Base-by-base conservation (phyloP, 2,797 vertebrate genomes). In the Aldrovandia affinis region DNA sequence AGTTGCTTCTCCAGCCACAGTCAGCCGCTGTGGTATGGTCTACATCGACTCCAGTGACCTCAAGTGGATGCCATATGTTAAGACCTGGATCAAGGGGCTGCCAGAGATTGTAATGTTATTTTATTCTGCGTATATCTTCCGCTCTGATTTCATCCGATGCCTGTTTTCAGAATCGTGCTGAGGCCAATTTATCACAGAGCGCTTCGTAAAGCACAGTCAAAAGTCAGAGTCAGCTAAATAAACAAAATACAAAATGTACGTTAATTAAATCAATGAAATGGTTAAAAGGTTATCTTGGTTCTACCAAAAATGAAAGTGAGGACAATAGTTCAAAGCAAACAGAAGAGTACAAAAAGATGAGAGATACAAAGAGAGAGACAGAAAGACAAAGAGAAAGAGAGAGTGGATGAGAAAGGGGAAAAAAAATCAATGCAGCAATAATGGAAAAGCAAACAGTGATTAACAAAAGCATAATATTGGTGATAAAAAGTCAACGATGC, bases 21-120 rank as follows among this genome's bases (percentile, higher is more conserved):
- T 97, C 88, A 98, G 97, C 86, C 95, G 97, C 7, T 98, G 97
- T 90, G 97, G 97, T 85, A 97, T 97, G 97, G 96, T 97, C 4
- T 97, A 95, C 86, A 94, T 98, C 82, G 97, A 98, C 90, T 91
- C 97, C 0, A 94, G 96, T 39, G 96, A 97, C 83, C 93, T 98
- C 50, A 97, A 96, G 86, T 98, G 97, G 97, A 95, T 96, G 93
- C 97, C 97, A 7, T 97, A 95, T 33, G 96, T 98, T 25, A 92
- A 96, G 89, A 97, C 96, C 1, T 97, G 97, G 97, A 93, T 97
- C 87, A 90, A 86, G 12, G 84, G 89, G 47, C 89, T 97, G 54
- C 90, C 91, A 81, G 87, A 89, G 28, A 95, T 94, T 89, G 96
- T 97, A 88, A 77, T 86, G 83, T 77, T 86, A 54, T 25, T 59